Conservation (phyloP, 2,113 vertebrate species). For the Athene noctua region DNA sequence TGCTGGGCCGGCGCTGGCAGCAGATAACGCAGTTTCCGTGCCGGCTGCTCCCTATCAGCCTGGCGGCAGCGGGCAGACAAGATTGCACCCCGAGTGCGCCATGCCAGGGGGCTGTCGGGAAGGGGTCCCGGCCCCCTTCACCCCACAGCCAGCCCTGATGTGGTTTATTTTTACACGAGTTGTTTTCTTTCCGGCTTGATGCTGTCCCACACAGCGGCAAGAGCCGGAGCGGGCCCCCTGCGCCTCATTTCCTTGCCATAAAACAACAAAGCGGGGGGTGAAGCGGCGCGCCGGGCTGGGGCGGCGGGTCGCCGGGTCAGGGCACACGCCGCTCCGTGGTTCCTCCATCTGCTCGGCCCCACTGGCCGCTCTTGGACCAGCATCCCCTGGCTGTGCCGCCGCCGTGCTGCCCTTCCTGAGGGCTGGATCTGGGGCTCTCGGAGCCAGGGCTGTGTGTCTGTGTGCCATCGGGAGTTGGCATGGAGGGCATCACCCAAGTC, state of each 20-base stretch:
- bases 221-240: neutral
- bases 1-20: neutral
- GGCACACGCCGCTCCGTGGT: neutral
- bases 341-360: neutral
- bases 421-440: accelerated
- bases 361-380: neutral
- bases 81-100: neutral
- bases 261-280: slow-evolving; percentile 50
- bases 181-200: slow-evolving; percentile 65
- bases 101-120: neutral
- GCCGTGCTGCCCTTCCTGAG: neutral
- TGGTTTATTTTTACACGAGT: slow-evolving; percentile 19
- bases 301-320: slow-evolving; percentile 18
- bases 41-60: neutral
- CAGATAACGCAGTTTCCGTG: slow-evolving; percentile 33
- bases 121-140: neutral
- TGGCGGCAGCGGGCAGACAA: neutral
- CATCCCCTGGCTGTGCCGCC: neutral
- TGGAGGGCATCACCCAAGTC: too few relatives aligned
- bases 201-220: neutral
- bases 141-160: neutral
- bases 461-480: neutral
- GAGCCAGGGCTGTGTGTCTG: accelerated
- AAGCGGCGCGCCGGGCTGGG: neutral
- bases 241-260: slow-evolving; percentile 57